A percentile compares a stretch with the other conserved stretches of the same genome.
These are phyloP conservation scores for Synchiropus splendidus DNA, from an alignment of 2,113 vertebrate species.

Conservation along the genomic window DNA sequence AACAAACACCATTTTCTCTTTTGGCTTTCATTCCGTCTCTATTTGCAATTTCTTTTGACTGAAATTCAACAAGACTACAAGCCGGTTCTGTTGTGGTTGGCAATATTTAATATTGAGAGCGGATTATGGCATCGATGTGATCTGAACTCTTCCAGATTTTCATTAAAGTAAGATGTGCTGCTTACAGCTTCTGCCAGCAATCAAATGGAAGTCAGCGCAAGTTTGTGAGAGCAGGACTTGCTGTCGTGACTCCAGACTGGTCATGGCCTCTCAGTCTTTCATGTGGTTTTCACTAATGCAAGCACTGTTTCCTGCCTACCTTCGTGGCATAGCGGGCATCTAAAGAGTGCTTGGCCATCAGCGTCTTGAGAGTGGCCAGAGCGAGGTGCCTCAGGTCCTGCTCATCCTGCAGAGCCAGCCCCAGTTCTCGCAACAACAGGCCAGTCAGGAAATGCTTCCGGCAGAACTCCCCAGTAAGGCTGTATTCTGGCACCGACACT, in stretches of 20 bases:
- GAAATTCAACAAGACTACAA: conserved; percentile 3
- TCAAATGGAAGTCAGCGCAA: conserved; percentile 15
- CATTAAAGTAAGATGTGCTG: conserved; percentile 11
- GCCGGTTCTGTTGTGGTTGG: conserved; percentile 25
- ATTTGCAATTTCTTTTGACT: conserved; percentile 9
- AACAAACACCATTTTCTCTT: too few relatives aligned
- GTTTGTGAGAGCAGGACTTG: conserved; percentile 30
- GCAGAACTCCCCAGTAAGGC: conserved; percentile 93
- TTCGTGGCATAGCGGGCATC: conserved; percentile 84
- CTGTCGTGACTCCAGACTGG: conserved; percentile 16
- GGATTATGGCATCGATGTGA: conserved; percentile 24
- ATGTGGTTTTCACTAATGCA: conserved; percentile 9
- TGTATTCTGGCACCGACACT: conserved; percentile 90
- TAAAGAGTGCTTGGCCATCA: conserved; percentile 96
- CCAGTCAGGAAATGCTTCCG: conserved; percentile 94
- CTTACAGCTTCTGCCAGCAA: conserved; percentile 26
- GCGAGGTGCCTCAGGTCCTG: conserved; percentile 92
- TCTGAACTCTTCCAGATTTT: conserved; percentile 25
- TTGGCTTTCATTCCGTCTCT: conserved; percentile 4
- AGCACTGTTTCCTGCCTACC: conserved; percentile 59
- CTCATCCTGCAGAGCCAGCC: conserved; percentile 91
- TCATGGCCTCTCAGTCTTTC: conserved; percentile 1
- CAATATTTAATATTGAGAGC: conserved; percentile 7
- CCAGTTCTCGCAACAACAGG: conserved; percentile 86
- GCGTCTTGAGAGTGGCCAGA: conserved; percentile 85